phyloP scores from a whole-genome alignment of 64 coral and sea anemone genomes.

The Astreopora myriophthalma region DNA sequence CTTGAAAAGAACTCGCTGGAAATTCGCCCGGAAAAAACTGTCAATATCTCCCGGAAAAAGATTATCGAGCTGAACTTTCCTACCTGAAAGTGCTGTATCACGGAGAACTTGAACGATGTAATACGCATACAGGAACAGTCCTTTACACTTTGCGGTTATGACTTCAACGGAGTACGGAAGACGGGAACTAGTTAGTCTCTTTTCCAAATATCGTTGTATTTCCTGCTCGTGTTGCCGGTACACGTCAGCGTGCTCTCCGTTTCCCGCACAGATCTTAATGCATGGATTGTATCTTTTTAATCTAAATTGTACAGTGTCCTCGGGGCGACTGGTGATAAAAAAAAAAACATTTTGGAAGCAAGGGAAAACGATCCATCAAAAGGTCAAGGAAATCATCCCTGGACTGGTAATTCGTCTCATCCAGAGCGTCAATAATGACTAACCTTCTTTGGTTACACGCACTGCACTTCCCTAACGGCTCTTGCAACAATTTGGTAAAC shows the following conservation, averaged over 20 bases:
- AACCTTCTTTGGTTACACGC: background rate
- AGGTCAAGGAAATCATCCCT: constrained; percentile 37
- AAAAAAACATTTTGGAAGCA: constrained; percentile 12
- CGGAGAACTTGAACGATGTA: background rate
- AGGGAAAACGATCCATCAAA: background rate
- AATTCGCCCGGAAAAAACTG: constrained; percentile 27
- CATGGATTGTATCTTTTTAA: constrained; percentile 25
- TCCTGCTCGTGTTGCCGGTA: constrained; percentile 17
- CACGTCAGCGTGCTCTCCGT: background rate
- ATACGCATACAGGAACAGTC: constrained; percentile 32
- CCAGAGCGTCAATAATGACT: constrained; percentile 39
- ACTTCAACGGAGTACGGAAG: background rate
- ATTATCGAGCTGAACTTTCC: background rate
- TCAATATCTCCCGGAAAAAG: constrained; percentile 23
- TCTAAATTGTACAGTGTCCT: background rate
- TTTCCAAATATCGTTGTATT: background rate
- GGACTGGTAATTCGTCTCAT: constrained; percentile 35
- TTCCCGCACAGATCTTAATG: constrained; percentile 12
- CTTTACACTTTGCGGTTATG: background rate
- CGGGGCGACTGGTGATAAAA: constrained; percentile 45
- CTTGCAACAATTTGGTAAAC: constrained; percentile 38
- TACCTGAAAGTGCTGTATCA: background rate
- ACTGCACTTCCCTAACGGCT: background rate
- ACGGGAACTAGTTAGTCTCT: background rate
- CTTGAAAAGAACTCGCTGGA: constrained; percentile 7